Percentiles rank a stretch among this genome's conserved stretches.
Conservation (phyloP, 2,797 vertebrate species). For the Acridotheres tristis region DNA sequence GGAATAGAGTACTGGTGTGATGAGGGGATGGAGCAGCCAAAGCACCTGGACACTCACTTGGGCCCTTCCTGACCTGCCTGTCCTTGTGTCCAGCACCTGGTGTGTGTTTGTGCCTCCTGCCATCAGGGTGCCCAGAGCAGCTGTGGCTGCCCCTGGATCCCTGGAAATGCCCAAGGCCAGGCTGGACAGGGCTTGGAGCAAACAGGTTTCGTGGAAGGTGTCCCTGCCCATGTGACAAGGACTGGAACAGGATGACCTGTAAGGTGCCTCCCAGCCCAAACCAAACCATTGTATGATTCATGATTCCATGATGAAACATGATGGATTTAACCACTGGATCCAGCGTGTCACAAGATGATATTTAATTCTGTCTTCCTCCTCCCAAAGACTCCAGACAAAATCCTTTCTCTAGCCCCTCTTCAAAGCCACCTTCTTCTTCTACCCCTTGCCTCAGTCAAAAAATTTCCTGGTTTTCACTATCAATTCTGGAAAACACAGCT, state of each 20-base stretch:
- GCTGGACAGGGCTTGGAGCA: not conserved
- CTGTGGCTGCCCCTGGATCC: not conserved
- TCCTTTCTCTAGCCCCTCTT: not conserved
- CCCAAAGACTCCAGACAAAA: not conserved
- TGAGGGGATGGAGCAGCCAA: not conserved
- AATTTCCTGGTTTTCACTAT: not conserved
- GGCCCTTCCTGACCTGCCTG: not conserved
- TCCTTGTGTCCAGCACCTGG: not conserved
- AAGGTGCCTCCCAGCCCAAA: too few species aligned
- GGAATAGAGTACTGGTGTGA: not conserved
- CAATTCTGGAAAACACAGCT: not conserved
- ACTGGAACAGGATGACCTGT: too few species aligned
- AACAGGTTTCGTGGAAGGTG: fast-evolving
- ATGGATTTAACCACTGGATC: not conserved
- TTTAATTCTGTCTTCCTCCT: not conserved
- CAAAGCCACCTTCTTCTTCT: not conserved
- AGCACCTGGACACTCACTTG: fast-evolving
- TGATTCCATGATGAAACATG: not conserved
- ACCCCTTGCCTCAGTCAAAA: not conserved
- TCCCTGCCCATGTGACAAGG: not conserved
- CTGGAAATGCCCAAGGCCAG: not conserved
- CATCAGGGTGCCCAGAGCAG: not conserved
- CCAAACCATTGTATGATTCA: not conserved
- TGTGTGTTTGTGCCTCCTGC: not conserved
- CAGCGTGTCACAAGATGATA: not conserved